Conservation (phyloP, 2,797 vertebrate genomes). For the Pteronotus mesoamericanus region DNA sequence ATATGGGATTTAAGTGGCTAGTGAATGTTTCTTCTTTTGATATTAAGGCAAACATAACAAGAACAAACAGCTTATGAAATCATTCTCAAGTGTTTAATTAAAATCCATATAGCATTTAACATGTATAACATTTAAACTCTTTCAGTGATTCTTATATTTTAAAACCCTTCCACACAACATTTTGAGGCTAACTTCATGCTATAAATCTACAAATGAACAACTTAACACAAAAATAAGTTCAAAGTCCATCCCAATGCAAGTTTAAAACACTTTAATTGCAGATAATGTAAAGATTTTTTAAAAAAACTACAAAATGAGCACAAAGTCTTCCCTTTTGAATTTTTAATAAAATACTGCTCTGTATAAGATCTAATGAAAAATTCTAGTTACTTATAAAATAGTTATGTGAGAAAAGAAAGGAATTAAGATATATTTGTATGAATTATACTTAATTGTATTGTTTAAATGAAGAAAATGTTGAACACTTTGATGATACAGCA, state of each 20-base stretch:
- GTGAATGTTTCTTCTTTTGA: slow-evolving; percentile 48
- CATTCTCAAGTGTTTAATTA: slow-evolving; percentile 82
- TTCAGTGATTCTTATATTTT: slow-evolving; percentile 79
- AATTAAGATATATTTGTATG: slow-evolving; percentile 68
- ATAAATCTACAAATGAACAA: slow-evolving; percentile 83
- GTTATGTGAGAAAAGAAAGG: slow-evolving; percentile 76
- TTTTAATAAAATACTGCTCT: slow-evolving; percentile 88
- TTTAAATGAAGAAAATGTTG: slow-evolving; percentile 68
- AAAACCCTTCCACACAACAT: slow-evolving; percentile 81
- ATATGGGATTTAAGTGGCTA: background rate
- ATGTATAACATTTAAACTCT: slow-evolving; percentile 74
- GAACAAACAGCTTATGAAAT: slow-evolving; percentile 76
- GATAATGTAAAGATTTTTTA: slow-evolving; percentile 82
- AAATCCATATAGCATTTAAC: slow-evolving; percentile 79
- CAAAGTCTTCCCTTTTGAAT: slow-evolving; percentile 85
- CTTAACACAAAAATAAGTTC: slow-evolving; percentile 83
- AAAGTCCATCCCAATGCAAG: slow-evolving; percentile 81
- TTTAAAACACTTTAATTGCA: slow-evolving; percentile 84
- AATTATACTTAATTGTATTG: slow-evolving; percentile 67
- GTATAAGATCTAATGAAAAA: slow-evolving; percentile 87
- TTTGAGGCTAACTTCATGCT: slow-evolving; percentile 81
- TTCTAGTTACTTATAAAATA: slow-evolving; percentile 86
- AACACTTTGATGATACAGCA: slow-evolving; percentile 67
- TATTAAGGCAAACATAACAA: slow-evolving; percentile 77
- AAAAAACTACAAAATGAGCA: slow-evolving; percentile 85